Evolutionary conservation across 1,140 invertebrate species (phyloP), one percentile per base, ranked within the genome.

Genomic region (Aphaenogaster ashmeadi): DNA sequence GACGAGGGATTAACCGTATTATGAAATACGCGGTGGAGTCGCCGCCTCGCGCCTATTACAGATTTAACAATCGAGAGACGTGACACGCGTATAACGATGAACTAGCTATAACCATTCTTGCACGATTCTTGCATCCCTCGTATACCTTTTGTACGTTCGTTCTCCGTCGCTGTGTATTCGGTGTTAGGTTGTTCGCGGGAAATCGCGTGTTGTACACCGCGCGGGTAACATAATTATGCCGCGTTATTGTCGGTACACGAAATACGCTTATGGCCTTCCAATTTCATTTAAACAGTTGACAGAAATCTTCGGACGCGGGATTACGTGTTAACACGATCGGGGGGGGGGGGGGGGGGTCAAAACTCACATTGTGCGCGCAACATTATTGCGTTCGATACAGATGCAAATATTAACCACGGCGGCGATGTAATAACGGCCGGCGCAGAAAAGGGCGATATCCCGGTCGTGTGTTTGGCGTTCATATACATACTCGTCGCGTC

Each of bases 321-420:
- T 90, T 77, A 79, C n/a, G 74, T 33, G 52, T 75, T 90, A 85
- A 87, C 86, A 56, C 67, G 80, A 88, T 89, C 77, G 88, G 33
- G 50, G 15, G 77, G 21, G 44, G 18, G 75, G 84, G 81, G 56
- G 64, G n/a, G 21, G 21, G 71, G 88, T 79, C 78, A 27, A 64
- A 88, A 90, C 60, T 89, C 66, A 66, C 79, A 87, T 91, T 88
- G 86, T 88, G 84, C 60, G 78, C 69, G 78, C 69, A 66, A 77
- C 75, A 89, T 92, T 92, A 92, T 92, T 91, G 88, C 86, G 85
- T 90, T 86, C 87, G 86, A 92, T 92, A 92, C 91, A 90, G 87
- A 90, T 89, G 91, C 91, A 93, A 93, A 92, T 91, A 86, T 52
- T 71, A 66, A 80, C 72, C 69, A 72, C 58, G 36, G 60, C 56